phyloP scores from a whole-genome alignment of 2,797 vertebrate species.

The Schizopygopsis pylzovi region DNA sequence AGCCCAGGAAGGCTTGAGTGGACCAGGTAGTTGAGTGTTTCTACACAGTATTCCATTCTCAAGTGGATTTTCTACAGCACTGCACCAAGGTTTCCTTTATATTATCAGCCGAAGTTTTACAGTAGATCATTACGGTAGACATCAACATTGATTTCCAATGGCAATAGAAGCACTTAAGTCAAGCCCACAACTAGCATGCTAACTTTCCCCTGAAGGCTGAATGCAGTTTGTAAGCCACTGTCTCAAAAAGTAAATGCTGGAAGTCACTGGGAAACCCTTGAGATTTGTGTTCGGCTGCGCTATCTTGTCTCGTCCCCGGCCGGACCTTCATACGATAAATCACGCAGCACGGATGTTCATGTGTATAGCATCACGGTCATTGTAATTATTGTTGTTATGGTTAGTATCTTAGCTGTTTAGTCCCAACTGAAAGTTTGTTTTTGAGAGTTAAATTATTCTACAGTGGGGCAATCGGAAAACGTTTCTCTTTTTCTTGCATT shows the following conservation, averaged over 20 bases:
- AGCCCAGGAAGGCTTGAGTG: neutral
- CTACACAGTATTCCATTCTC: slow-evolving; percentile 37
- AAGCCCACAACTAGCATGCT: slow-evolving; percentile 22
- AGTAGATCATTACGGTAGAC: neutral
- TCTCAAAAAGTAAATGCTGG: slow-evolving; percentile 29
- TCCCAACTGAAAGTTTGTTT: slow-evolving; percentile 29
- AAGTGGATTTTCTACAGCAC: slow-evolving; percentile 38
- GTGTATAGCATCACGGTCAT: slow-evolving; percentile 41
- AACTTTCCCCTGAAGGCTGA: neutral
- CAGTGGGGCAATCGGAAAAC: slow-evolving; percentile 66
- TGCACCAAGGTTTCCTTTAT: slow-evolving; percentile 28
- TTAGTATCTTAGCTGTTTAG: slow-evolving; percentile 48
- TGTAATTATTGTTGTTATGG: slow-evolving; percentile 31
- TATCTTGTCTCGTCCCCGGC: slow-evolving; percentile 16
- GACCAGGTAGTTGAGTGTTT: slow-evolving; percentile 24
- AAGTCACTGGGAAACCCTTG: slow-evolving; percentile 22
- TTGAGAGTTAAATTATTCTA: slow-evolving; percentile 76
- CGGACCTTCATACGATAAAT: neutral
- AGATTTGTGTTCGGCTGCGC: slow-evolving; percentile 6
- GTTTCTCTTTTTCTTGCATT: slow-evolving; percentile 76
- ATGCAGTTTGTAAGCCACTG: neutral
- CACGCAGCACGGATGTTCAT: slow-evolving; percentile 38
- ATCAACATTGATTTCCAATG: slow-evolving; percentile 13
- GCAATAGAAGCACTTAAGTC: slow-evolving; percentile 24
- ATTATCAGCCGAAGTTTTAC: slow-evolving; percentile 8